These are phyloP conservation scores for Suncus etruscus DNA, from an alignment of 2,113 vertebrate species.

Conservation along the genomic window DNA sequence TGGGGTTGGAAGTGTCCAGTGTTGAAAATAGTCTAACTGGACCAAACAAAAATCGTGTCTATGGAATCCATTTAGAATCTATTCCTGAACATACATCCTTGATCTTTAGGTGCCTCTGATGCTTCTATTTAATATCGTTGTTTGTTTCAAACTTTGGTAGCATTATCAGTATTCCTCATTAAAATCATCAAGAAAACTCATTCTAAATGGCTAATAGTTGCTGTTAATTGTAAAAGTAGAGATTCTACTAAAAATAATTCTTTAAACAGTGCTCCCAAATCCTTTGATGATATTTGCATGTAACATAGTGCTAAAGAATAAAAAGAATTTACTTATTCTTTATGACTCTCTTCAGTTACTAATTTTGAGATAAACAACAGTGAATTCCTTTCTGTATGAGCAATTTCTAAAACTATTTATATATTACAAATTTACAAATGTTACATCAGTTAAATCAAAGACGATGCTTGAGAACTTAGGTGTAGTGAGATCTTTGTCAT, in stretches of 20 bases:
- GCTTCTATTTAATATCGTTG: neutral
- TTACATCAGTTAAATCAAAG: neutral
- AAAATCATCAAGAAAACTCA: neutral
- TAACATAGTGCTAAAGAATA: too few relatives aligned
- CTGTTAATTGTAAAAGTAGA: neutral
- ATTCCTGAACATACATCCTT: neutral
- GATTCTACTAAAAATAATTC: neutral
- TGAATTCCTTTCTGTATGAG: neutral
- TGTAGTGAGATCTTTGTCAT: neutral
- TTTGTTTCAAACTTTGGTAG: neutral
- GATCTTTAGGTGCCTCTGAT: too few relatives aligned
- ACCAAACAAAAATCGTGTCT: neutral
- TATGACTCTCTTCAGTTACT: neutral
- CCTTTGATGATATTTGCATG: neutral
- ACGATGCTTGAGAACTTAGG: neutral
- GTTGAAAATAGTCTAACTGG: neutral
- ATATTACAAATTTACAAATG: neutral
- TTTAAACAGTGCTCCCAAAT: neutral
- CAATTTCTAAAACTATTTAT: neutral
- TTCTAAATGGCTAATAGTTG: neutral
- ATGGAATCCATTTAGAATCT: neutral
- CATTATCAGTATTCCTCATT: neutral
- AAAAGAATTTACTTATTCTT: neutral
- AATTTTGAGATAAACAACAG: too few relatives aligned
- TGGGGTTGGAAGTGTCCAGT: too few relatives aligned